Conservation (phyloP, 37 sponge, comb jelly and placozoan genomes). For the Chondrosia reniformis region DNA sequence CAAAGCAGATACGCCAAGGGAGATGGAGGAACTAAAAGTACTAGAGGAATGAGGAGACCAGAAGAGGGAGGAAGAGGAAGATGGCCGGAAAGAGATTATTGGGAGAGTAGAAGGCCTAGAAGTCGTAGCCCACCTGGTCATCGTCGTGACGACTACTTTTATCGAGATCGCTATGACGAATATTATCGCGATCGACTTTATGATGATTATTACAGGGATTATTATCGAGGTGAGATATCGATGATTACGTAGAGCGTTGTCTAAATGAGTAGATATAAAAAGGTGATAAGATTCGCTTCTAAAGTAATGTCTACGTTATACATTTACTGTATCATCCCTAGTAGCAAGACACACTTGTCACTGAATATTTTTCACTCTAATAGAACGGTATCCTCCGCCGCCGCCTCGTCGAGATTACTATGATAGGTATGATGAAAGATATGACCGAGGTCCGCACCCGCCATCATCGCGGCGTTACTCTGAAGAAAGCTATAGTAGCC, state of each 20-base stretch:
- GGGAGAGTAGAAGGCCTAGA: background rate
- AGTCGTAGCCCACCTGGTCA: constrained; percentile 20
- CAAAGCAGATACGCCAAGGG: constrained; percentile 6
- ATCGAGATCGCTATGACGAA: background rate
- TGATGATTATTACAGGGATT: background rate
- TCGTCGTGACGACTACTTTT: background rate
- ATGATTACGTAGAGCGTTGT: too few species aligned
- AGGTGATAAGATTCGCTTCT: too few species aligned
- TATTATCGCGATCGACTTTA: constrained; percentile 9
- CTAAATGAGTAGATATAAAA: too few species aligned
- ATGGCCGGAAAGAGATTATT: background rate
- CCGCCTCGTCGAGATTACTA: constrained; percentile 21
- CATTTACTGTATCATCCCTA: too few species aligned
- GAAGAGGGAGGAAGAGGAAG: background rate
- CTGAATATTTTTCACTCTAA: background rate
- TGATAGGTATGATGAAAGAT: constrained; percentile 20
- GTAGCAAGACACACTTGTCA: too few species aligned
- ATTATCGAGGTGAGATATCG: constrained; percentile 6
- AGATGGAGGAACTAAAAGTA: background rate
- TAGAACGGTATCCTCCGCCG: constrained; percentile 13
- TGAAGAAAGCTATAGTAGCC: background rate
- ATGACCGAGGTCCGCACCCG: too few species aligned
- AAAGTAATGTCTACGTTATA: too few species aligned
- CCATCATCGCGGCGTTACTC: constrained; percentile 9
- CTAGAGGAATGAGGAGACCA: background rate